Evolutionary conservation across 2,888 invertebrate genomes (phyloP).

Genomic region (Apomyelois bistriatella): DNA sequence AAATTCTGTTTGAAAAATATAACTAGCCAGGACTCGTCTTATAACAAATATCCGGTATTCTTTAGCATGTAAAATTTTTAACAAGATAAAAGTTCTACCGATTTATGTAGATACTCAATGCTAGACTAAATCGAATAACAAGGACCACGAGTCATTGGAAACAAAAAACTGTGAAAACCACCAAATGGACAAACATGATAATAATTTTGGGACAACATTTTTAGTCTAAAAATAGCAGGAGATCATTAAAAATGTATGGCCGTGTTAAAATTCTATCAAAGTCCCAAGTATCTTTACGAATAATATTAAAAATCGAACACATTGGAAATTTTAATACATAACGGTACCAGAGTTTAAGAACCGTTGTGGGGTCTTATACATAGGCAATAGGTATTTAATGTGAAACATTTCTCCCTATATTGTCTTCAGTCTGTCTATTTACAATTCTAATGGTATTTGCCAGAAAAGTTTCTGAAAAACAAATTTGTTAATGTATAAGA

Average conservation of each 20-base stretch:
- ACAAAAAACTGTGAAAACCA: too few species aligned
- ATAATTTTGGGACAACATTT: too few species aligned
- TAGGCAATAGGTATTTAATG: slow-evolving; percentile 37
- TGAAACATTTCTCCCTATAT: slow-evolving; percentile 25
- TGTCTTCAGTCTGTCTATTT: slow-evolving; percentile 26
- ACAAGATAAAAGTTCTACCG: too few species aligned
- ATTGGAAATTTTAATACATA: slow-evolving; percentile 43
- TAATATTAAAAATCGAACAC: slow-evolving; percentile 30
- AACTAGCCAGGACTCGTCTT: too few species aligned
- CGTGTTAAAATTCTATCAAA: slow-evolving; percentile 7
- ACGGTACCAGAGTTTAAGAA: slow-evolving; percentile 36
- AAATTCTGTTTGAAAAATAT: too few species aligned
- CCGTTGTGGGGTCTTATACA: slow-evolving; percentile 43
- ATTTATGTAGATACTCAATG: too few species aligned
- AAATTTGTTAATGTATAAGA: slow-evolving; percentile 15
- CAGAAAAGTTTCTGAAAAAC: slow-evolving; percentile 19
- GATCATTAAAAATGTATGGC: slow-evolving; percentile 3
- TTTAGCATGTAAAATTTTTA: too few species aligned
- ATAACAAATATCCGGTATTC: too few species aligned
- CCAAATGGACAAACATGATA: too few species aligned
- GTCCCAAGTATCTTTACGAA: slow-evolving; percentile 20
- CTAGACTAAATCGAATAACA: too few species aligned
- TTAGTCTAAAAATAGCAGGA: neutral
- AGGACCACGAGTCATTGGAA: too few species aligned
- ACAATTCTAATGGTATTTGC: slow-evolving; percentile 32